Percentiles rank a stretch among this genome's conserved stretches.
phyloP scores from a whole-genome alignment of 2,113 vertebrate species.

The Percina caprodes region DNA sequence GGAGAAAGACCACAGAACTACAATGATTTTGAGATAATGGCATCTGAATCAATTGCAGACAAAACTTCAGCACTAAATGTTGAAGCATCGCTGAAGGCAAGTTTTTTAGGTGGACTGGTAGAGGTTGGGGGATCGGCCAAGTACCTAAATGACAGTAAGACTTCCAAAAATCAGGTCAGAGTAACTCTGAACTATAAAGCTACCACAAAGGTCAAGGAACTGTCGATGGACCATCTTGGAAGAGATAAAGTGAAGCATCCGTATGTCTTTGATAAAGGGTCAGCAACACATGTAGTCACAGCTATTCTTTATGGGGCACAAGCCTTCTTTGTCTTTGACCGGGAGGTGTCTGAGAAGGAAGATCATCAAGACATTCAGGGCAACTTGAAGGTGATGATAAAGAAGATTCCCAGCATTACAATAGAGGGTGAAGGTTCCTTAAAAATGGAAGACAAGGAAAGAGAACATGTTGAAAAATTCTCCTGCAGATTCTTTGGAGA shows the following conservation, averaged over 20 bases:
- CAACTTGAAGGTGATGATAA: not conserved
- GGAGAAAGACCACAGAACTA: constrained; percentile 5
- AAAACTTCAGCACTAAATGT: constrained; percentile 66
- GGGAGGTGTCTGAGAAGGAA: constrained; percentile 46
- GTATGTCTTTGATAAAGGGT: too few species aligned
- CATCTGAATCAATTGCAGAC: constrained; percentile 63
- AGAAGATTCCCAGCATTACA: not conserved
- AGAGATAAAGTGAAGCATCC: too few species aligned
- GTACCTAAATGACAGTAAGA: constrained; percentile 63
- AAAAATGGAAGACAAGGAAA: too few species aligned
- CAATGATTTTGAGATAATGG: constrained; percentile 51
- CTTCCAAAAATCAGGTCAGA: constrained; percentile 57
- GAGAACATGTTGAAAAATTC: too few species aligned
- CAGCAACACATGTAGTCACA: too few species aligned
- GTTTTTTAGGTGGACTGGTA: constrained; percentile 63
- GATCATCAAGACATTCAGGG: too few species aligned
- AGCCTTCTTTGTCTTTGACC: constrained; percentile 77
- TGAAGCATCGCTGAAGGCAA: constrained; percentile 67
- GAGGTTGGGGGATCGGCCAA: constrained; percentile 69
- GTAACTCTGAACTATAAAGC: constrained; percentile 67
- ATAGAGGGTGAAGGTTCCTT: not conserved
- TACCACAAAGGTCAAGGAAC: constrained; percentile 60
- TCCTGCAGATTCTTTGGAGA: too few species aligned
- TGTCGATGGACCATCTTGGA: constrained; percentile 60
- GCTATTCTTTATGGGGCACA: constrained; percentile 31